These are phyloP conservation scores for Onychomys torridus DNA, from an alignment of 2,797 vertebrate genomes.

Conservation along the genomic window DNA sequence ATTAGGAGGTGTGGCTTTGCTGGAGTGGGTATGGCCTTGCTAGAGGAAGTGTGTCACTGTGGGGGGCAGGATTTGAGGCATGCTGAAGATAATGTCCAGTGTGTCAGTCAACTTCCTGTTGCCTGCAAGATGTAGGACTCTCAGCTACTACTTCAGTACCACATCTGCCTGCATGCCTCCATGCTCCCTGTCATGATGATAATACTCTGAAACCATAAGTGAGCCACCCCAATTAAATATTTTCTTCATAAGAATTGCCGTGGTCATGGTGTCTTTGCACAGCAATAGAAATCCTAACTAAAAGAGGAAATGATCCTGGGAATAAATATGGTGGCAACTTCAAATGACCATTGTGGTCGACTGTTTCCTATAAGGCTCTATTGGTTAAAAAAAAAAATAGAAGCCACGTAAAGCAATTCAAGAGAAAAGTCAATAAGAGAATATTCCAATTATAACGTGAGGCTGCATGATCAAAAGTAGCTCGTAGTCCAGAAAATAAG, in stretches of 20 bases:
- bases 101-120: neutral
- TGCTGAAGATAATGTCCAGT: neutral
- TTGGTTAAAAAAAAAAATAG: conserved; percentile 42
- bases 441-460: neutral
- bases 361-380: conserved; percentile 47
- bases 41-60: neutral
- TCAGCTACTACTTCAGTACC: neutral
- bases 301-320: conserved; percentile 2
- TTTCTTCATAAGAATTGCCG: neutral
- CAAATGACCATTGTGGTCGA: conserved; percentile 7
- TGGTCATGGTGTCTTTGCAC: neutral
- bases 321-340: conserved; percentile 54
- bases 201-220: neutral
- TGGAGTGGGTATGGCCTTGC: neutral
- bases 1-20: neutral
- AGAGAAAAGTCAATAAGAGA: neutral
- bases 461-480: conserved; percentile 16
- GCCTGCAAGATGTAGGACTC: neutral
- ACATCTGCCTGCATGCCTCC: neutral
- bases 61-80: neutral
- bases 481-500: conserved; percentile 4
- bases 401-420: conserved; percentile 23
- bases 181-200: neutral
- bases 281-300: neutral
- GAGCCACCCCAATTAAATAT: neutral